Percentiles rank a stretch among this genome's conserved stretches.
These are phyloP conservation scores for Hyppa rectilinea DNA, from an alignment of 2,888 invertebrate species.

Conservation along the genomic window DNA sequence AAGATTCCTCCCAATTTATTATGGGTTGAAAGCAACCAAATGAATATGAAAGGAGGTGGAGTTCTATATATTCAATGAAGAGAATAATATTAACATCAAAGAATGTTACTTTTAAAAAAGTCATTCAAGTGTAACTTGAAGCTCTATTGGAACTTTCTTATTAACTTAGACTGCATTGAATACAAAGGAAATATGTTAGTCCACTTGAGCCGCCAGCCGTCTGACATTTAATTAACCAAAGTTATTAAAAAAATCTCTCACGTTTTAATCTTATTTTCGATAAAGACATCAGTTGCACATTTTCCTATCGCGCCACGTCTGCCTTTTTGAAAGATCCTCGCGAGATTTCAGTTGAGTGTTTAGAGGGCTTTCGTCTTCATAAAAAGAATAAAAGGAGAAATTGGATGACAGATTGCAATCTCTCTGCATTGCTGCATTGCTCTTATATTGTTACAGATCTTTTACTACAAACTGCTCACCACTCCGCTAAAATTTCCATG, in stretches of 20 bases:
- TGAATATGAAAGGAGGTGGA: conserved; percentile 22
- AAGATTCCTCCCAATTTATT: conserved; percentile 34
- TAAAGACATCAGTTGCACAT: not conserved
- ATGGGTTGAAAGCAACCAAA: not conserved
- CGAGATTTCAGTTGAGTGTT: not conserved
- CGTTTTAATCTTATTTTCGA: not conserved
- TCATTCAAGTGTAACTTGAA: conserved; percentile 8
- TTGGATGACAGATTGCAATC: not conserved
- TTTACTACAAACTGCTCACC: too few relatives aligned
- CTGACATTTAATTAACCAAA: conserved; percentile 9
- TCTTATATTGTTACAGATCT: not conserved
- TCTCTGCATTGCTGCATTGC: too few relatives aligned
- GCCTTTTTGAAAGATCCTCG: not conserved
- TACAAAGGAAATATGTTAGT: not conserved
- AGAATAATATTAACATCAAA: conserved; percentile 27
- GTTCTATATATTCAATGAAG: conserved; percentile 23
- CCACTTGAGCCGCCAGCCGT: not conserved
- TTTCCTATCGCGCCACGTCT: not conserved
- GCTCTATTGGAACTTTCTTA: not conserved
- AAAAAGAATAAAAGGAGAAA: not conserved
- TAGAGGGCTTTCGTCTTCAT: not conserved
- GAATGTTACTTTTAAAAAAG: not conserved
- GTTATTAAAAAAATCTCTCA: not conserved
- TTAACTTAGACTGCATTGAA: conserved; percentile 7
- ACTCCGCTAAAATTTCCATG: too few relatives aligned